Conservation (phyloP, 2,113 vertebrate genomes). For the Aleadryas rufinucha region DNA sequence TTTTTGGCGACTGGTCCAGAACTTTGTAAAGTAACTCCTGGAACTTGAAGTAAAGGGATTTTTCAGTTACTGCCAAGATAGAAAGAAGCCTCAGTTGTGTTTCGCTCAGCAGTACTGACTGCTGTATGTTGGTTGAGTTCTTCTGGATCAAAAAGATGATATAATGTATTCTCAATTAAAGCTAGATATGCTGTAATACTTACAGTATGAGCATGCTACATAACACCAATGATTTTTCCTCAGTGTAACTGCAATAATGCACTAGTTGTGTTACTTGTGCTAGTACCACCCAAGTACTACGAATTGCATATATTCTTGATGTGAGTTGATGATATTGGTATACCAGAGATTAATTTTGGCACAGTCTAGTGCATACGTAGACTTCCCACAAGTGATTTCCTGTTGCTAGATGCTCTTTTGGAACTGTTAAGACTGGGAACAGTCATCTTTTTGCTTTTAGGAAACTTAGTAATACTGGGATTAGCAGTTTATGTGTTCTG, state of each 20-base stretch:
- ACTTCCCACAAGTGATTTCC: conserved; percentile 23
- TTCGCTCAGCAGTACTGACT: conserved; percentile 1
- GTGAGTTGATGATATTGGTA: not conserved
- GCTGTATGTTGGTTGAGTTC: not conserved
- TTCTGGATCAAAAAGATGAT: not conserved
- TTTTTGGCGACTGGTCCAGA: conserved; percentile 46
- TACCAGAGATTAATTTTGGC: conserved; percentile 9
- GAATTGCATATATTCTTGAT: not conserved
- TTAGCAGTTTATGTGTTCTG: conserved; percentile 6
- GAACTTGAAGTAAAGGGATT: conserved; percentile 51
- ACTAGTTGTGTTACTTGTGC: not conserved
- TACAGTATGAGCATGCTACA: not conserved
- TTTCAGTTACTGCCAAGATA: conserved; percentile 47
- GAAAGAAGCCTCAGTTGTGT: conserved; percentile 43
- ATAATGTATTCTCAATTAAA: not conserved
- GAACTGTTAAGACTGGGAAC: not conserved
- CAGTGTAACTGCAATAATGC: not conserved
- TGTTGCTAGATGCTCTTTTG: conserved; percentile 29
- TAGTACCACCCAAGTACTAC: not conserved
- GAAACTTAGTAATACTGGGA: conserved; percentile 16
- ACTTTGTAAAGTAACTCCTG: conserved; percentile 52
- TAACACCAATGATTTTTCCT: not conserved
- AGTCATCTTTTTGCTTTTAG: conserved; percentile 20
- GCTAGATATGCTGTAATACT: not conserved
- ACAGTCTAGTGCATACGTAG: not conserved